Base-by-base conservation (phyloP, 2,797 vertebrate genomes). In the Rhodeus uyekii region DNA sequence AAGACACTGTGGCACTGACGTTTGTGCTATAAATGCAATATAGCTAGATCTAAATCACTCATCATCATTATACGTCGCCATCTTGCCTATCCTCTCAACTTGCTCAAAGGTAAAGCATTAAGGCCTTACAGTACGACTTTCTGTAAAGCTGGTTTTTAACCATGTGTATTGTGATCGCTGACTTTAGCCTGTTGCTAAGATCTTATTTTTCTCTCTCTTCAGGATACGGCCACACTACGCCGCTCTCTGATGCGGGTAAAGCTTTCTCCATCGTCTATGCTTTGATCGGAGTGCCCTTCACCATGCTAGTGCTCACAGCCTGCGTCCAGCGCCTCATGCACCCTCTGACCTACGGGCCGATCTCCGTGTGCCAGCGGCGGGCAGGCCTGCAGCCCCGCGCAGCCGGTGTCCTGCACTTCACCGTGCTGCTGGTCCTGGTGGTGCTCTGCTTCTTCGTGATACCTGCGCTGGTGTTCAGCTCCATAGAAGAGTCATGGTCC, bases 201-300 rank as follows among this genome's bases (percentile, higher is more conserved):
- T 27, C 14, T 4, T 6, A 29, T 32, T 68, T 42, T 16, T 3
- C n/a, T 22, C 55, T 44, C 12, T 64, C 34, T 32, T 73, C 90
- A 98, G 97, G 96, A 78, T 98, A 98, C 0, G 97, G 97, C 13
- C 95, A 97, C 83, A 95, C 94, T 3, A 95, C 95, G 0, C 97
- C 97, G 0, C 94, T 97, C 81, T 96, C 96, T 0, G 93, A 96
- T 2, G 87, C 87, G 0, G 96, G 97, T 0, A 98, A 97, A 88
- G 95, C 91, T 4, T 97, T 98, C 90, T 96, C 96, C 89, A 95
- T 97, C 71, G 60, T 94, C 88, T 98, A 96, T 1, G 96, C 96
- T 0, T 83, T 97, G 76, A 81, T 97, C 0, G 97, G 97, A 0
- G 95, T 98, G 4, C 97, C 96, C 1, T 92, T 95, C 91, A 97